Conservation (phyloP, 2,113 vertebrate species). For the Capreolus pygargus region DNA sequence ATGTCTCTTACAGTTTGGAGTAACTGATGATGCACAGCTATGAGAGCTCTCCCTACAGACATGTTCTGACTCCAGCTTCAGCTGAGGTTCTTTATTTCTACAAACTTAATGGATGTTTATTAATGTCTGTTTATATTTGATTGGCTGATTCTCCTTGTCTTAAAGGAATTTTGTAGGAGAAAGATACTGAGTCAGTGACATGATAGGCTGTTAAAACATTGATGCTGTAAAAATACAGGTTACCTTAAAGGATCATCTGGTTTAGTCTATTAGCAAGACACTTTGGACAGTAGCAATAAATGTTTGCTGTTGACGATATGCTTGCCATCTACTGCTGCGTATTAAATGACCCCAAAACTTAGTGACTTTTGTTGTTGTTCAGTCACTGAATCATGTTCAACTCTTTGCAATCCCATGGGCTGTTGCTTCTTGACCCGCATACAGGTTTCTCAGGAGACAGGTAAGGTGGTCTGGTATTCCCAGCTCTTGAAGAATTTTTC, state of each 20-base stretch:
- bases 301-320: background rate
- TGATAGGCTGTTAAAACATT: background rate
- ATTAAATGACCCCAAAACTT: background rate
- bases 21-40: background rate
- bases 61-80: background rate
- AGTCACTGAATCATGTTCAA: background rate
- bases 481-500: background rate
- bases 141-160: background rate
- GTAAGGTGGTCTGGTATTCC: background rate
- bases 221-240: background rate
- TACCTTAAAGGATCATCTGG: background rate
- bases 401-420: background rate
- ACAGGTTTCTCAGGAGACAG: background rate
- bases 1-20: background rate
- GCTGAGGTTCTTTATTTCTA: background rate
- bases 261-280: background rate
- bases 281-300: background rate
- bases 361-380: background rate
- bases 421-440: background rate
- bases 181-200: background rate
- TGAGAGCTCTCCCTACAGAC: background rate
- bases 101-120: background rate
- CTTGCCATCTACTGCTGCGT: background rate
- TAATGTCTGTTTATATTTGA: conserved; percentile 10
- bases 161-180: background rate